phyloP scores from a whole-genome alignment of 2,113 vertebrate genomes.

The Planiliza haematocheilus region DNA sequence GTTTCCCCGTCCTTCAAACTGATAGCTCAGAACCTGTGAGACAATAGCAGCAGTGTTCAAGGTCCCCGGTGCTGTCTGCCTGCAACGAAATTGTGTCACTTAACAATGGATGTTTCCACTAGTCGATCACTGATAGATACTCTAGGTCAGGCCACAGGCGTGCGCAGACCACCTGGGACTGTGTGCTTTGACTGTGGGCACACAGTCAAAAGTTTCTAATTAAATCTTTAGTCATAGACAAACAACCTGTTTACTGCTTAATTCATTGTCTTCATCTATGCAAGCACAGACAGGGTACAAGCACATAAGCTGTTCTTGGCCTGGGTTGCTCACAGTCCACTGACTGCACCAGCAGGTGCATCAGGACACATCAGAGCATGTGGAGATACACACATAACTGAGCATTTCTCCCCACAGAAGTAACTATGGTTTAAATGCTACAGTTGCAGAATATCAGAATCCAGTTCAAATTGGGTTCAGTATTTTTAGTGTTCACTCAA shows the following conservation, averaged over 20 bases:
- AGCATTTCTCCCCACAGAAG: not conserved
- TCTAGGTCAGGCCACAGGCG: conserved; percentile 11
- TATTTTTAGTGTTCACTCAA: not conserved
- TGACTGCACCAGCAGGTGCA: conserved; percentile 33
- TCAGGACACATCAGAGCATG: conserved; percentile 9
- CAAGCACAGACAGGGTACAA: conserved; percentile 31
- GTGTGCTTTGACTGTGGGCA: conserved; percentile 37
- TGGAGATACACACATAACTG: conserved; percentile 11
- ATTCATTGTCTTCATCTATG: conserved; percentile 41
- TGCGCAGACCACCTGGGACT: conserved; percentile 11
- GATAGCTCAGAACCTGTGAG: conserved; percentile 37
- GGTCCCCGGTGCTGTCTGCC: conserved; percentile 5
- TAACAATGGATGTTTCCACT: conserved; percentile 32
- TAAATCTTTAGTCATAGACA: conserved; percentile 55
- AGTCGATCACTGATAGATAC: conserved; percentile 36
- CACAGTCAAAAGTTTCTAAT: conserved; percentile 58
- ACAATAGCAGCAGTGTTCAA: conserved; percentile 12
- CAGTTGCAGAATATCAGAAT: no score
- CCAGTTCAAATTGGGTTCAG: no score
- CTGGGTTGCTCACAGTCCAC: conserved; percentile 20
- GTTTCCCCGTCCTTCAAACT: conserved; percentile 27
- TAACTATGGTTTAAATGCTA: no score
- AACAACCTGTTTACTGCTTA: conserved; percentile 59
- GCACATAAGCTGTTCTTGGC: conserved; percentile 27
- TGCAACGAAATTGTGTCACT: conserved; percentile 48